Base-by-base conservation (phyloP, 2,797 vertebrate species). In the Danio tinwini region DNA sequence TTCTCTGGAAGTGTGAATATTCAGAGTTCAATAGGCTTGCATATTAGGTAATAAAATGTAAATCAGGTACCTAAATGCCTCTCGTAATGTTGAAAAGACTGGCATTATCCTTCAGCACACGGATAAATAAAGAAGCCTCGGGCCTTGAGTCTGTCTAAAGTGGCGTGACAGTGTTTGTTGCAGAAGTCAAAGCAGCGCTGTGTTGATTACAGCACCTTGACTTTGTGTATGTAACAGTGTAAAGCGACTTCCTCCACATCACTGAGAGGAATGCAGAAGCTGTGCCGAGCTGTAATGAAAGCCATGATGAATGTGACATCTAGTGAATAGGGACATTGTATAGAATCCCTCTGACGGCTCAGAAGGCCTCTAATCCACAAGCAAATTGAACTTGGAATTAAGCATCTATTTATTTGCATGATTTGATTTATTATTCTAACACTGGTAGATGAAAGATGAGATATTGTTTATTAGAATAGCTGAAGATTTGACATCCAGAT, bases 371-470 rank as follows among this genome's bases (percentile, higher is more conserved):
- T 72, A 83, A 77, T 63, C 71, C 63, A 39, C 72, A 50, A 58
- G 65, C 59, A 83, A 76, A 68, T 74, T 82, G 72, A 78, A 78
- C 58, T 78, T 76, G 39, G 70, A 76, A 82, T 76, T 47, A 80
- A 75, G 58, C 55, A 82, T 85, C 74, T 79, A 65, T 82, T 85
- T 69, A 76, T 83, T 81, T 83, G 78, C 69, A 75, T 58, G 69
- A 77, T 75, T 77, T 55, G 47, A 80, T 76, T 84, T 74, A 86
- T 81, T 84, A 78, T 81, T 76, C 56, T 67, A 55, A 21, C 52
- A 59, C 50, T 63, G 16, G 16, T 72, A 21, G 55, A 79, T 53
- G 47, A 79, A 79, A 79, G 50, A 72, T 63, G 68, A 53, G 39
- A 79, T 80, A 49, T 40, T 39, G 45, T 62, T 64, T 76, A 76